Percentiles rank a stretch among this genome's conserved stretches.
Evolutionary conservation across 2,888 invertebrate genomes (phyloP).

Genomic region (Megaustenia siamemsis): DNA sequence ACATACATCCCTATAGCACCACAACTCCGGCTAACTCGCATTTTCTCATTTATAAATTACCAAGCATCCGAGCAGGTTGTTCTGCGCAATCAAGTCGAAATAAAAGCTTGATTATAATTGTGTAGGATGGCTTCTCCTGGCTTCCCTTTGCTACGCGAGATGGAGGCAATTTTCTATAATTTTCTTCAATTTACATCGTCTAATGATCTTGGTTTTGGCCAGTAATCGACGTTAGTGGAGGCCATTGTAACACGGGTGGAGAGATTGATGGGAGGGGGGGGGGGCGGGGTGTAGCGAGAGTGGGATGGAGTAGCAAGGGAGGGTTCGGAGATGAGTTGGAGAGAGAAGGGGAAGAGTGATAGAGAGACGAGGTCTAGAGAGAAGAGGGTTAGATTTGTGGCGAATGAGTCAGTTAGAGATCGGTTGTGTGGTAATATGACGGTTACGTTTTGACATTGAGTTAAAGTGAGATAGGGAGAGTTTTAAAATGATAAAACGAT

Average conservation of each 20-base stretch:
- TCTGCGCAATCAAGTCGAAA: slow-evolving; percentile 48
- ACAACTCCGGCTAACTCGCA: neutral
- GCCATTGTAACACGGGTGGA: slow-evolving; percentile 24
- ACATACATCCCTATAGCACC: slow-evolving; percentile 42
- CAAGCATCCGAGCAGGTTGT: slow-evolving; percentile 35
- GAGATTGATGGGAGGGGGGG: neutral
- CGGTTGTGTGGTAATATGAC: too few relatives aligned
- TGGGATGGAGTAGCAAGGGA: neutral
- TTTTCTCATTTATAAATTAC: slow-evolving; percentile 47
- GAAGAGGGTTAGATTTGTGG: neutral
- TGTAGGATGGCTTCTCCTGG: slow-evolving; percentile 29
- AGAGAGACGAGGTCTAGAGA: neutral
- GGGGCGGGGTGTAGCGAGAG: neutral
- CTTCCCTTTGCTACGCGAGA: slow-evolving; percentile 36
- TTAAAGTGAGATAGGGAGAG: too few relatives aligned
- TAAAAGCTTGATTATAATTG: slow-evolving; percentile 52
- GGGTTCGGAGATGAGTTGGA: neutral
- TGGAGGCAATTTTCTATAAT: slow-evolving; percentile 53
- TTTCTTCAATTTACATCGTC: slow-evolving; percentile 52
- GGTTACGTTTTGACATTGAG: too few relatives aligned
- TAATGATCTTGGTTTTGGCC: slow-evolving; percentile 47
- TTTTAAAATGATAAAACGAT: too few relatives aligned
- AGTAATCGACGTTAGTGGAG: slow-evolving; percentile 30
- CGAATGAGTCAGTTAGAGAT: neutral
- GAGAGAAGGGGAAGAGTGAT: neutral